Percentiles rank a stretch among this genome's conserved stretches.
These are phyloP conservation scores for Ips nitidus DNA, from an alignment of 1,140 invertebrate species.

Conservation along the genomic window DNA sequence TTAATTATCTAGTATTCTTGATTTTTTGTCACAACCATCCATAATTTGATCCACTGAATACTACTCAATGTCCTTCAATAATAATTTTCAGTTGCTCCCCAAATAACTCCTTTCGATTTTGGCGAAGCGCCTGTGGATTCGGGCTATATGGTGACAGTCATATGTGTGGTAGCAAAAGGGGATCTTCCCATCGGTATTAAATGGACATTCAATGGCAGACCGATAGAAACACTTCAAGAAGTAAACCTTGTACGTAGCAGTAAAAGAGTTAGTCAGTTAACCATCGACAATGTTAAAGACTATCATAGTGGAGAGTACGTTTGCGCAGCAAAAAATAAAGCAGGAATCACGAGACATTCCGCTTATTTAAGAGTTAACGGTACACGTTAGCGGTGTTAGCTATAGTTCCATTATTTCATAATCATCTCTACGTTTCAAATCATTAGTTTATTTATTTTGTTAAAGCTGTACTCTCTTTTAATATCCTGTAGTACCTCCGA, in stretches of 20 bases:
- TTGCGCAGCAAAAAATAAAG: constrained; percentile 67
- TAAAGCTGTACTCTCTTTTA: constrained; percentile 14
- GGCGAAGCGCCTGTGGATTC: constrained; percentile 56
- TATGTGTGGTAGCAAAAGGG: constrained; percentile 60
- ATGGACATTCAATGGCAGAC: constrained; percentile 50
- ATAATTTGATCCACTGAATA: not conserved
- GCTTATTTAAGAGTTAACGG: constrained; percentile 65
- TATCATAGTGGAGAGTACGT: constrained; percentile 66
- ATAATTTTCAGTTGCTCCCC: constrained; percentile 53
- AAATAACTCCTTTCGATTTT: constrained; percentile 58
- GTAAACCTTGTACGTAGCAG: constrained; percentile 59
- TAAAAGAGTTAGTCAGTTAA: constrained; percentile 64
- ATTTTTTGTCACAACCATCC: not conserved
- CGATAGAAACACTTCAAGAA: constrained; percentile 40
- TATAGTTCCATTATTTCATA: constrained; percentile 23
- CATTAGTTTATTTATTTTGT: constrained; percentile 13
- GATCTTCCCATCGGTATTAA: constrained; percentile 58
- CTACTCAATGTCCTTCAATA: not conserved
- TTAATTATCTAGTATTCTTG: constrained; percentile 6
- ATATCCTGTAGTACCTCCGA: constrained; percentile 59
- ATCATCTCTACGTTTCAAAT: constrained; percentile 8
- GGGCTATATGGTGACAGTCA: constrained; percentile 58
- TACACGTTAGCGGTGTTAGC: constrained; percentile 44
- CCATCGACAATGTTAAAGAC: constrained; percentile 61
- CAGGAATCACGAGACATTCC: constrained; percentile 62